Base-by-base conservation (phyloP, 1,140 invertebrate genomes). In the Nomia melanderi region DNA sequence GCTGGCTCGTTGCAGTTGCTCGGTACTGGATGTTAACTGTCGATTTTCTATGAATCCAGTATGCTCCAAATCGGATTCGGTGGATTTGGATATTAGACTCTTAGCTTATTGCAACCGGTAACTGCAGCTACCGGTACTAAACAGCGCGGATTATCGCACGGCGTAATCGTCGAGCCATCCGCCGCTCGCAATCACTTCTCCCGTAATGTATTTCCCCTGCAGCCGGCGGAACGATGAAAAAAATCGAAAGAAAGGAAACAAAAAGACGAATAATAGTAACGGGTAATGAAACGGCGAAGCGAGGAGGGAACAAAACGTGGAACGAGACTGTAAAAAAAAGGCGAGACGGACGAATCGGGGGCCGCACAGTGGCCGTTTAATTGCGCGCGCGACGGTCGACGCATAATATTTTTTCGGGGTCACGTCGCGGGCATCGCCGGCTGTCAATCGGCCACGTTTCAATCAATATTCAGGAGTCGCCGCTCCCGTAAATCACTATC, bases 401-500 rank as follows among this genome's bases (percentile, higher is more conserved):
- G 36, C 53, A 11, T 23, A 76, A 39, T 71, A 70, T 62, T 60
- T 60, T 14, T 56, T 12, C 17, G 4, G 56, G 31, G n/a, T 53
- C 29, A 12, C 53, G 11, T 20, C n/a, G 27, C 47, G 17, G 20
- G 12, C 1, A 20, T 17, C 47, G 60, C n/a, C 41, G 39, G 25
- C 64, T 69, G 81, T 81, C 80, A 53, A 57, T 47, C 56, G 59
- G 29, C 53, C 41, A 54, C 62, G 71, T 77, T 73, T 53, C 36
- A 29, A 83, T 84, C 82, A 44, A 83, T 84, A 84, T 81, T 84
- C 82, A 65, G 56, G 78, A 60, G 44, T 50, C 60, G 75, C 50
- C 64, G 12, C 12, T 62, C 31, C 33, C 56, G 82, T 83, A 83
- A 84, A 83, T 84, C 81, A 83, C 69, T 70, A 77, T 60, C 76